Conservation (phyloP, 2,888 invertebrate genomes). For the Cerceris rybyensis region DNA sequence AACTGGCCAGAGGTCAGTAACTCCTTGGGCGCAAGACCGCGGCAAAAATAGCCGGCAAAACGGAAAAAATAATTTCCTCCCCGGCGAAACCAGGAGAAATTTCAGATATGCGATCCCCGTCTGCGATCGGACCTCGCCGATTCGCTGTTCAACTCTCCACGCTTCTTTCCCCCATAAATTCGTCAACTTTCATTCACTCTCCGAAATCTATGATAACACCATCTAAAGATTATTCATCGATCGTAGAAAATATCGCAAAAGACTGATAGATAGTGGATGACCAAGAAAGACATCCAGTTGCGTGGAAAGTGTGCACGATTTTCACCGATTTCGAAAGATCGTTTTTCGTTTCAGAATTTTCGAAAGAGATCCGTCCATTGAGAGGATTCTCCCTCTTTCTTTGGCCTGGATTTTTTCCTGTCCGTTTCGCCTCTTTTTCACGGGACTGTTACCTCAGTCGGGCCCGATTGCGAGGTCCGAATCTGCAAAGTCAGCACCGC, state of each 20-base stretch:
- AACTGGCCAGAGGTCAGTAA: constrained; percentile 82
- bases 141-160: neutral
- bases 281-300: constrained; percentile 1
- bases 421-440: constrained; percentile 13
- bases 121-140: constrained; percentile 26
- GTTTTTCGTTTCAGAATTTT: constrained; percentile 22
- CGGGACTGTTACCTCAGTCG: constrained; percentile 27
- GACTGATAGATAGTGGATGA: neutral
- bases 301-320: constrained; percentile 39
- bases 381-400: constrained; percentile 11
- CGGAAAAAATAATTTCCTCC: constrained; percentile 72
- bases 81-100: constrained; percentile 42
- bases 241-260: neutral
- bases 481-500: constrained; percentile 78
- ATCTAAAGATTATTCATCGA: too few species aligned
- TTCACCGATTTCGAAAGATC: constrained; percentile 39
- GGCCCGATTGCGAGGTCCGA: constrained; percentile 73
- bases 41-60: constrained; percentile 76
- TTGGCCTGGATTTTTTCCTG: constrained; percentile 3
- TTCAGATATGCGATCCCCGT: constrained; percentile 43
- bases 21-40: constrained; percentile 74
- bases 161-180: neutral
- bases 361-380: constrained; percentile 26
- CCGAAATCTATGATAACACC: too few species aligned
- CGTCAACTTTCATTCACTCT: too few species aligned